Evolutionary conservation across 2,113 vertebrate species (phyloP).

Genomic region (Bubo bubo): DNA sequence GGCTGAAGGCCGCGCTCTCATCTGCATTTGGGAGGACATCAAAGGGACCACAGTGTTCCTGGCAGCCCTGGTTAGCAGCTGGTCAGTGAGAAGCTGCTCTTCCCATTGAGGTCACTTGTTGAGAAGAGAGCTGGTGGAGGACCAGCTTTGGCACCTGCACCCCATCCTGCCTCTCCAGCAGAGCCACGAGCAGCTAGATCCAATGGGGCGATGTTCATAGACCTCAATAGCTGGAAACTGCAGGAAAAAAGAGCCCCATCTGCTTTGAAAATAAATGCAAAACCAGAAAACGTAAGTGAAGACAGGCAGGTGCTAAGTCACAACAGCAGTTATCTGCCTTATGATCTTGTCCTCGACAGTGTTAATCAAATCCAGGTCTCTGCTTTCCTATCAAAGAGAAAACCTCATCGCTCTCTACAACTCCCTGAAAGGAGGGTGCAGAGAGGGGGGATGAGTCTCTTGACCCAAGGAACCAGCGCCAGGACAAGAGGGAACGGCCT

Average conservation of each 20-base stretch:
- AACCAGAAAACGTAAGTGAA: not conserved
- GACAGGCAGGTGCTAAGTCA: not conserved
- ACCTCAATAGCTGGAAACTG: not conserved
- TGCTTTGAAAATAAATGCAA: not conserved
- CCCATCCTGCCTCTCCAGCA: not conserved
- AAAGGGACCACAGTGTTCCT: not conserved
- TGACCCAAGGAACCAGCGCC: no score
- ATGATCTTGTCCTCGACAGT: not conserved
- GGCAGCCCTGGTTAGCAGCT: not conserved
- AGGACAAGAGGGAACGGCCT: no score
- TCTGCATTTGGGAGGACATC: not conserved
- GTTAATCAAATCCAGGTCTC: not conserved
- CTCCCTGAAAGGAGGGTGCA: no score
- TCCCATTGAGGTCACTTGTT: not conserved
- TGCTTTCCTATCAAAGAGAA: not conserved
- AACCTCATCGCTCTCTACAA: no score
- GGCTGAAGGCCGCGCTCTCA: accelerated
- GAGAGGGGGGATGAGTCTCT: no score
- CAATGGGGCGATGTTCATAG: not conserved
- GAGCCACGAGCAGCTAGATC: not conserved
- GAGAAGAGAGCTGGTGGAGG: not conserved
- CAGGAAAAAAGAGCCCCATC: not conserved
- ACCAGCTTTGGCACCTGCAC: not conserved
- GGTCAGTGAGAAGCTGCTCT: not conserved
- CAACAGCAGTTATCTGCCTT: not conserved